Conservation (phyloP, 2,797 vertebrate genomes). For the Poeciliopsis infans region DNA sequence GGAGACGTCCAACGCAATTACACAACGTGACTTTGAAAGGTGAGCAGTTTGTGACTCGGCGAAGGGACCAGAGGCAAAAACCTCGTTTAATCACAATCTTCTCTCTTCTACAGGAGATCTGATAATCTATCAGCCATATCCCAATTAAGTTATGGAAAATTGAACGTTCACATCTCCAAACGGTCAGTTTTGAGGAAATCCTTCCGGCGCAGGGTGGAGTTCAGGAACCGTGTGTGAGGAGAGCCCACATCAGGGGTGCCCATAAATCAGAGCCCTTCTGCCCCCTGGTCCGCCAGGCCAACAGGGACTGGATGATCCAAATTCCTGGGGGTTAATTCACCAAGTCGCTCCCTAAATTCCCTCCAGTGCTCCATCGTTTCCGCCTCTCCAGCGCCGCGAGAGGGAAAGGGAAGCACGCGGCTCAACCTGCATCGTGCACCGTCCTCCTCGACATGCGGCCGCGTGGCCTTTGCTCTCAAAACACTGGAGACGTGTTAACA, state of each 20-base stretch:
- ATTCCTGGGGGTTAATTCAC: conserved; percentile 84
- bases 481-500: conserved; percentile 57
- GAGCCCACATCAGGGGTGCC: conserved; percentile 85
- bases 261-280: conserved; percentile 89
- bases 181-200: conserved; percentile 25
- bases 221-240: conserved; percentile 88
- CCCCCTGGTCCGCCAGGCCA: conserved; percentile 75
- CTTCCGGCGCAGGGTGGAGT: conserved; percentile 68
- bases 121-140: conserved; percentile 48
- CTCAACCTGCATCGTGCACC: conserved; percentile 19
- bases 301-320: conserved; percentile 79
- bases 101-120: conserved; percentile 30
- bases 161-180: conserved; percentile 5
- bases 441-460: conserved; percentile 33
- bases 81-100: conserved; percentile 55
- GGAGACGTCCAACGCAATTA: conserved; percentile 29
- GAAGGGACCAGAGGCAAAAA: conserved; percentile 68
- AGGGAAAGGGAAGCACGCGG: conserved; percentile 36
- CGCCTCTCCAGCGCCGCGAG: conserved; percentile 27
- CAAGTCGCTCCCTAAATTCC: conserved; percentile 74
- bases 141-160: neutral
- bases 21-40: conserved; percentile 14
- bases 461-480: conserved; percentile 74
- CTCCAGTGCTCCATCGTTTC: conserved; percentile 58
- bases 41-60: conserved; percentile 52